Evolutionary conservation across 2,888 invertebrate species (phyloP).

Genomic region (Drosophila demipolita): DNA sequence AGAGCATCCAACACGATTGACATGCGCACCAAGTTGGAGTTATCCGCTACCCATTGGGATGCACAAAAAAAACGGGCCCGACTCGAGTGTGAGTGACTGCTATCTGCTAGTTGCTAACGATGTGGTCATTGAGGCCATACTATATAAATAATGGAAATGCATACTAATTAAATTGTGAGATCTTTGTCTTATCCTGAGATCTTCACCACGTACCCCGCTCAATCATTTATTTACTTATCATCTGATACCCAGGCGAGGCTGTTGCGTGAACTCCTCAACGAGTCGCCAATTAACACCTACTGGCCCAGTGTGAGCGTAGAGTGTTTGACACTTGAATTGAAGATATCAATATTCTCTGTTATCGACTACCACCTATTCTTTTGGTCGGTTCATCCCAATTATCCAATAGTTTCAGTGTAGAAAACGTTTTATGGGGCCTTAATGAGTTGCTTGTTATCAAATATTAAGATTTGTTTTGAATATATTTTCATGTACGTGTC

Average conservation of each 20-base stretch:
- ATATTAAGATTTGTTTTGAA: slow-evolving; percentile 3
- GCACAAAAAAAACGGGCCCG: slow-evolving; percentile 18
- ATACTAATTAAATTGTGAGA: slow-evolving; percentile 78
- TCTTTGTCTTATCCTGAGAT: slow-evolving; percentile 39
- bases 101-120: slow-evolving; percentile 48
- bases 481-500: background rate
- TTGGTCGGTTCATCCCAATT: slow-evolving; percentile 13
- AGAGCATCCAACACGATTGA: slow-evolving; percentile 53
- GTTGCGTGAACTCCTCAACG: slow-evolving; percentile 39
- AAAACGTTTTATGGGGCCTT: slow-evolving; percentile 35
- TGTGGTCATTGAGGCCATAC: slow-evolving; percentile 52
- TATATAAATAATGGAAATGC: slow-evolving; percentile 73
- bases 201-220: slow-evolving; percentile 23
- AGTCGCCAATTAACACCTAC: slow-evolving; percentile 61
- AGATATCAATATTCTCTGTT: slow-evolving; percentile 64
- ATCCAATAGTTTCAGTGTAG: slow-evolving; percentile 22
- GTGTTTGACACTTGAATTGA: slow-evolving; percentile 61
- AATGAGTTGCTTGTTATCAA: slow-evolving; percentile 43
- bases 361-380: slow-evolving; percentile 9
- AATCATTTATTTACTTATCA: slow-evolving; percentile 55
- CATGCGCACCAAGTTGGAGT: slow-evolving; percentile 43
- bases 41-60: background rate
- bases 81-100: slow-evolving; percentile 35
- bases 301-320: slow-evolving; percentile 43
- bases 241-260: slow-evolving; percentile 5